phyloP scores from a whole-genome alignment of 2,797 vertebrate genomes.

The Pelochelys cantorii region DNA sequence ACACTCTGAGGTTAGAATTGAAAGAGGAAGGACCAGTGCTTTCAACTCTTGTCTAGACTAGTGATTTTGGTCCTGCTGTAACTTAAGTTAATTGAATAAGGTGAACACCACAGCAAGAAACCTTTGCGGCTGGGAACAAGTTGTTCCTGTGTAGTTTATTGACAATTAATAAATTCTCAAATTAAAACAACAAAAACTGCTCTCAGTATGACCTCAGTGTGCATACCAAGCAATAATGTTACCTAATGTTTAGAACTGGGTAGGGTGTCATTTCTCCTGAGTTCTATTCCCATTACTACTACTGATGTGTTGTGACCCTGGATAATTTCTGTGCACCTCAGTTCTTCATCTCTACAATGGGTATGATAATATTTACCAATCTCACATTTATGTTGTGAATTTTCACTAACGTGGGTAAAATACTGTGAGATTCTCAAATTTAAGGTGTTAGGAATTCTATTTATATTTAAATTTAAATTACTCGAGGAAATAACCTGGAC shows the following conservation, averaged over 20 bases:
- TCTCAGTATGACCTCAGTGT: not conserved
- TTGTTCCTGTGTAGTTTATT: not conserved
- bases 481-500: not conserved
- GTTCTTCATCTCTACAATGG: not conserved
- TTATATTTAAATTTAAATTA: not conserved
- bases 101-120: not conserved
- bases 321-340: not conserved
- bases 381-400: not conserved
- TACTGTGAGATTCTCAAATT: not conserved
- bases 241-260: constrained; percentile 6
- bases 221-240: not conserved
- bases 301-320: constrained; percentile 37
- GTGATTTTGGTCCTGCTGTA: not conserved
- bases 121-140: not conserved
- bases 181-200: not conserved
- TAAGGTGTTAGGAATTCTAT: not conserved
- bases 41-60: not conserved
- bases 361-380: not conserved
- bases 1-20: not conserved
- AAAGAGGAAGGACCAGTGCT: not conserved
- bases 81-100: not conserved
- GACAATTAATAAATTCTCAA: not conserved
- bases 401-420: not conserved
- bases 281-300: not conserved
- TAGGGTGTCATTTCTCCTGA: not conserved